phyloP scores from a whole-genome alignment of 2,888 invertebrate genomes.

The Stegophylla sp. region DNA sequence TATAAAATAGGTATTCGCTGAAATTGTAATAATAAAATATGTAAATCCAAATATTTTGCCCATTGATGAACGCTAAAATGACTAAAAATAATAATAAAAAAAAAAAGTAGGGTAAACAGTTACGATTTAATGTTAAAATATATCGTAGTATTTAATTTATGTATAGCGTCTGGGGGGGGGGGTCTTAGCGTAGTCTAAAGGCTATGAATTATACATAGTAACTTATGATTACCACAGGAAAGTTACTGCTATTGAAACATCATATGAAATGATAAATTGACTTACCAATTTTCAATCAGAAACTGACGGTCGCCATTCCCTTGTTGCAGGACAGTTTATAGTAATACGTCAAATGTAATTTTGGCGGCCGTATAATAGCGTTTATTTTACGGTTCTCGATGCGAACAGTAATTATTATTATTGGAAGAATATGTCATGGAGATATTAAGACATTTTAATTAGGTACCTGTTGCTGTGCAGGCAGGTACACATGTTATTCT shows the following conservation, averaged over 20 bases:
- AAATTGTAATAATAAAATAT: too few relatives aligned
- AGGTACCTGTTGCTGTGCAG: neutral
- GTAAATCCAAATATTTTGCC: too few relatives aligned
- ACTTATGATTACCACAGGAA: neutral
- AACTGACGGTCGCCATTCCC: constrained; percentile 3
- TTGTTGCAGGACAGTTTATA: neutral
- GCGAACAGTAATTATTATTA: neutral
- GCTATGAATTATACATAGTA: neutral
- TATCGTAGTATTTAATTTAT: too few relatives aligned
- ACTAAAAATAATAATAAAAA: too few relatives aligned
- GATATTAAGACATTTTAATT: neutral
- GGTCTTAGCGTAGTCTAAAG: too few relatives aligned
- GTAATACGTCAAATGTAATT: neutral
- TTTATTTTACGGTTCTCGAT: neutral
- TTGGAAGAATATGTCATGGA: neutral
- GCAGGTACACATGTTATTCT: neutral
- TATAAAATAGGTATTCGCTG: too few relatives aligned
- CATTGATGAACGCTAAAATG: too few relatives aligned
- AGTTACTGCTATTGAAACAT: neutral
- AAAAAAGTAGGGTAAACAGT: too few relatives aligned
- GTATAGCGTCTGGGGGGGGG: too few relatives aligned
- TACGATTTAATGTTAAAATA: too few relatives aligned
- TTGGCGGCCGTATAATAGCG: neutral
- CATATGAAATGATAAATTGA: neutral
- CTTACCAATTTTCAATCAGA: neutral